Base-by-base conservation (phyloP, 2,888 invertebrate genomes). In the Acronicta aceris region DNA sequence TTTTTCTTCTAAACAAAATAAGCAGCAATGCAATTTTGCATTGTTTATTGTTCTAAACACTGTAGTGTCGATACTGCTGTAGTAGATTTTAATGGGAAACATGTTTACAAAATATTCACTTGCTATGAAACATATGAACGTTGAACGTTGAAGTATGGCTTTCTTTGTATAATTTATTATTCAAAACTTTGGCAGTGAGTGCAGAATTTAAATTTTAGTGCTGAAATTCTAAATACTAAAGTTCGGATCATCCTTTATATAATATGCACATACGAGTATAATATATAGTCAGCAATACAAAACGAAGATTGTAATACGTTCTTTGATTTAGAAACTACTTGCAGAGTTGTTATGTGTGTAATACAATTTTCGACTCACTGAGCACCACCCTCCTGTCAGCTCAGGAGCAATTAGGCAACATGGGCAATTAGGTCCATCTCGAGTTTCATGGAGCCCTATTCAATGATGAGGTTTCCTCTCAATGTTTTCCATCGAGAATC, bases 91-190 rank as follows among this genome's bases (percentile, higher is more conserved):
- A 56, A 47, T 72, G 42, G 40, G 17, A 38, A 72, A 17, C 25
- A 21, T 72, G 45, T 67, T 72, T 72, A 72, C 38, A 72, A 13
- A 66, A 68, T 41, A 72, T 10, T 15, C 16, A 45, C 10, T 59
- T 67, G 48, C 66, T 72, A 53, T 72, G 27, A 10, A 45, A 41
- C 53, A 51, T 67, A 59, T 67, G 50, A 43, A 72, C 27, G 53
- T 68, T 59, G 67, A 59, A 50, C 27, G n/a, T n/a, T 54, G 50
- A 53, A 10, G 42, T 47, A 48, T 43, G 12, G 27, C 16, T 54
- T 59, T 67, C 45, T 59, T 21, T 51, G 42, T 48, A 13, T 38
- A 36, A 54, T 58, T 54, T 51, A 72, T 66, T 58, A 15, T 66
- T 41, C 1, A 6, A 6, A 33, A 15, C 10, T 15, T 16, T 45